Evolutionary conservation across 30 jellyfish, hydroid and myxozoan genomes (phyloP).

Genomic region (Catostylus mosaicus): DNA sequence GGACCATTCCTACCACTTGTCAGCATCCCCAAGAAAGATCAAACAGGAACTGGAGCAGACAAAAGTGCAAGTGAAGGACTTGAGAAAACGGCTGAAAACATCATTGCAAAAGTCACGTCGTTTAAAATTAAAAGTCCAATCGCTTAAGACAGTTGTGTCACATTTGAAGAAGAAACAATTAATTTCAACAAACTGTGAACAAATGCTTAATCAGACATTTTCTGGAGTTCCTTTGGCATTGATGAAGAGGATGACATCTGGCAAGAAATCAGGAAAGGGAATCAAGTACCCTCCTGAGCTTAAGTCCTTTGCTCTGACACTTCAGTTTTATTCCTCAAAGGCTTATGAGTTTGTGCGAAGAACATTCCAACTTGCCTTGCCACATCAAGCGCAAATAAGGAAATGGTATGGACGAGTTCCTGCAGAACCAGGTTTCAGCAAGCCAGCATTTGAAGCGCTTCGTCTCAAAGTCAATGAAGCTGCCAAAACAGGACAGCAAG

Average conservation of each 20-base stretch:
- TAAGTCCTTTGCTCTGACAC: constrained; percentile 33
- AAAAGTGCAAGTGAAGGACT: not conserved
- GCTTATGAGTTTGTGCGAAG: constrained; percentile 52
- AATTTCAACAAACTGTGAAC: constrained; percentile 68
- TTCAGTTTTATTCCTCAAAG: constrained; percentile 45
- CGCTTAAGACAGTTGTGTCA: constrained; percentile 41
- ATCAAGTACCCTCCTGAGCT: constrained; percentile 26
- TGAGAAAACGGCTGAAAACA: constrained; percentile 33
- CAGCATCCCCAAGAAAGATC: constrained; percentile 44
- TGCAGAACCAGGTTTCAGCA: constrained; percentile 59
- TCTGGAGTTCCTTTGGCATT: too few species aligned
- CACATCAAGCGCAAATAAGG: constrained; percentile 48
- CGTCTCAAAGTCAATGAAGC: constrained; percentile 18
- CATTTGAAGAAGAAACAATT: constrained; percentile 32
- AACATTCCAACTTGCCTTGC: constrained; percentile 30
- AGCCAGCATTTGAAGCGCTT: constrained; percentile 35
- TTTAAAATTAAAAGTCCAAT: constrained; percentile 15
- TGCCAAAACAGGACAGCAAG: constrained; percentile 10
- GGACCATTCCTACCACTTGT: constrained; percentile 27
- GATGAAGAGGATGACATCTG: too few species aligned
- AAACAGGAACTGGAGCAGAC: constrained; percentile 41
- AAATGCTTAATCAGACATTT: too few species aligned
- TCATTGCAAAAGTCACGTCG: constrained; percentile 46
- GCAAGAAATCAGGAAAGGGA: constrained; percentile 44
- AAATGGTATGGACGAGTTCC: constrained; percentile 54